Percentiles rank a stretch among this genome's conserved stretches.
phyloP scores from a whole-genome alignment of 1,140 invertebrate genomes.

The Drosophila sp. region DNA sequence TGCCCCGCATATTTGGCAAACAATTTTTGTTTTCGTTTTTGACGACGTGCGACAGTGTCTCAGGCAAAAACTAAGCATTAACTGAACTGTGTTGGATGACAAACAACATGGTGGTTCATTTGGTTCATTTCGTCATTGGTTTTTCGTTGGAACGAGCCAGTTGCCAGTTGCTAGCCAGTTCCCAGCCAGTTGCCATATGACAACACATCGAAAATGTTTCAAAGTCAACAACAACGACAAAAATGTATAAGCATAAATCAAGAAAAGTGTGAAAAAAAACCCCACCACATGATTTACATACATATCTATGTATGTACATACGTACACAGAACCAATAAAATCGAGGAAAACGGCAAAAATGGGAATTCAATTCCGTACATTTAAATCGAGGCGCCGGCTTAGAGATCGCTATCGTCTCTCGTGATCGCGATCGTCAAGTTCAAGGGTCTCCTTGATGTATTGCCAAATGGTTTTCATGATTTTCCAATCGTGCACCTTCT shows the following conservation, averaged over 20 bases:
- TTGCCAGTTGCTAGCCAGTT: background rate
- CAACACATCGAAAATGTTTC: slow-evolving; percentile 32
- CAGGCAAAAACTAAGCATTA: background rate
- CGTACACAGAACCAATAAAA: slow-evolving; percentile 16
- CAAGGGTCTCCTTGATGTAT: too few species aligned
- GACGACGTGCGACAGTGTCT: slow-evolving; percentile 59
- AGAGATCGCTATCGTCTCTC: background rate
- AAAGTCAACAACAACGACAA: slow-evolving; percentile 31
- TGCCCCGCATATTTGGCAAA: slow-evolving; percentile 59
- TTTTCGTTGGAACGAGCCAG: slow-evolving; percentile 47
- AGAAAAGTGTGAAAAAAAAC: slow-evolving; percentile 13
- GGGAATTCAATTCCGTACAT: background rate
- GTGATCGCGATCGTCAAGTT: too few species aligned
- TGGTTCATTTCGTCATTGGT: slow-evolving; percentile 42
- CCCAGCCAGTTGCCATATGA: slow-evolving; percentile 6
- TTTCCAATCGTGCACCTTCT: too few species aligned
- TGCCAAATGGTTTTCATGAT: too few species aligned
- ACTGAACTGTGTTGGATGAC: slow-evolving; percentile 39
- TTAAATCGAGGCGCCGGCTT: background rate
- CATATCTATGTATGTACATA: background rate
- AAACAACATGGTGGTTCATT: slow-evolving; percentile 25
- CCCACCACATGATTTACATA: slow-evolving; percentile 3
- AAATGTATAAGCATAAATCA: slow-evolving; percentile 29
- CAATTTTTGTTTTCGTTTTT: slow-evolving; percentile 25
- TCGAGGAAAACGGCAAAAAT: slow-evolving; percentile 25